Base-by-base conservation (phyloP, 1,140 invertebrate species). In the Cotesia typhae region DNA sequence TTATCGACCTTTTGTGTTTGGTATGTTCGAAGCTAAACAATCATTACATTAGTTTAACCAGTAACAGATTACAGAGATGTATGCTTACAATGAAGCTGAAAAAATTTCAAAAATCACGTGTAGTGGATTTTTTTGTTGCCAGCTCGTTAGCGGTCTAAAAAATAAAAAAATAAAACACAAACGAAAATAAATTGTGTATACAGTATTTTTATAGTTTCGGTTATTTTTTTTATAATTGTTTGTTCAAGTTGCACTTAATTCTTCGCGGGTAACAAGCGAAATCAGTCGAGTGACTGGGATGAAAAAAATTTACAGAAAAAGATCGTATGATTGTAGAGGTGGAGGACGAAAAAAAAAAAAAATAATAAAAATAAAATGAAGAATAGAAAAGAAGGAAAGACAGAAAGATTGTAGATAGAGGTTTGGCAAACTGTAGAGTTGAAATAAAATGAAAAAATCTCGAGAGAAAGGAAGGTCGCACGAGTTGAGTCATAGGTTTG, bases 401-500 rank as follows among this genome's bases (percentile, higher is more conserved):
- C 67, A 59, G 72, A 36, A 57, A 70, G 69, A 75, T 52, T 28
- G 60, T 37, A 20, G 37, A 70, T 75, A 67, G 61, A 65, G 38
- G 36, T 47, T 47, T 47, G 41, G 41, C 41, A 67, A 60, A 66
- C 53, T 63, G 47, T 67, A 20, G 57, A 57, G 20, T 4, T 66
- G 63, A 53, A 51, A 37, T 38, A 38, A n/a, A 51, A 55, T 63
- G 12, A 71, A 74, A 69, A 70, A 72, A 47, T 5, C 41, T 7
- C 10, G 72, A 61, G 41, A 64, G 12, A 61, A 57, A 57, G 53
- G 61, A 55, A 66, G 72, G 66, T 75, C 67, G 61, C 67, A 73
- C 28, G 60, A 70, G 67, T 72, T n/a, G 60, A 70, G 67, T 72
- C 63, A 72, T 76, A 75, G 80, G 78, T 84, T 81, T 79, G 80